Base-by-base conservation (phyloP, 2,113 vertebrate species). In the Amphiprion ocellaris region DNA sequence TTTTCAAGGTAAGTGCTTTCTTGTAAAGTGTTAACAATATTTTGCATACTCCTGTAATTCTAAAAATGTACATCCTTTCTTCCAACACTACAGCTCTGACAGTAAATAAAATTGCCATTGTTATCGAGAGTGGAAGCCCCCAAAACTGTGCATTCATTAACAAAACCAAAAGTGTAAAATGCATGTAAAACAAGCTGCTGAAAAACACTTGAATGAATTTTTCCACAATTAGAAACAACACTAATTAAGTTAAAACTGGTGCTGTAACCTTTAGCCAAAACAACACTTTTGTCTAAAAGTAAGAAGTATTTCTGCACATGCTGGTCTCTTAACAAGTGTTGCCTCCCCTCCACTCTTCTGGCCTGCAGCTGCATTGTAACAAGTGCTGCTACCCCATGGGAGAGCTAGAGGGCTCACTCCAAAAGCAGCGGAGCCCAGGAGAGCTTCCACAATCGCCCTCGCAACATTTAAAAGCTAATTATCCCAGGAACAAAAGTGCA, bases 401-500 rank as follows among this genome's bases (percentile, higher is more conserved):
- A 92, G 89, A 92, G 91, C 92, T 88, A 91, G 92, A 92, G 94
- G 93, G 90, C 92, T 93, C 90, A 83, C 90, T 94, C 88, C 87
- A 80, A 87, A 89, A 78, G 79, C 85, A 76, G 79, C 41, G 15
- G 83, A 82, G 83, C 86, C 79, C 87, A 85, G 85, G 87, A 87
- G 87, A 77, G 90, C 84, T 92, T 83, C 44, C 80, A 80, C 90
- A 89, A 86, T 90, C 92, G 89, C 84, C 89, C 86, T 84, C 44
- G 55, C 87, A 87, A 93, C 91, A 93, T 92, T 94, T 94, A 87
- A 92, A 92, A 89, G 83, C 93, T 93, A 92, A 94, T 95, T 94
- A 94, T 93, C 93, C 90, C 87, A 68, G 83, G 79, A 94, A 95
- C 94, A 95, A 94, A 94, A 94, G 91, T 92, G 83, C 90, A 93